Conservation (phyloP, 2,797 vertebrate species). For the Neosalanx taihuensis region DNA sequence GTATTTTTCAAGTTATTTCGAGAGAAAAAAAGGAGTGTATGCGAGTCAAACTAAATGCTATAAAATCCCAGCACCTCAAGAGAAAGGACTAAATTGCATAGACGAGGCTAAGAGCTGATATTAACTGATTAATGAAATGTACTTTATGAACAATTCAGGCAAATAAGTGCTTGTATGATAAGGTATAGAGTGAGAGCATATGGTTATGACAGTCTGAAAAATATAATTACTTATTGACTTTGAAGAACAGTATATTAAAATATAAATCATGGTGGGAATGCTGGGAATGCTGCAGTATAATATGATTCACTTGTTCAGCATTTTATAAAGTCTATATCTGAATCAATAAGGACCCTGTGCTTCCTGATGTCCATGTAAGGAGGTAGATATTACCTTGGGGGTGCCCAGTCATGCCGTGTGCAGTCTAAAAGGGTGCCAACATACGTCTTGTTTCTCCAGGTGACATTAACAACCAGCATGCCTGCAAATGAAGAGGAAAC, state of each 20-base stretch:
- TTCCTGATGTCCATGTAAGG: not conserved
- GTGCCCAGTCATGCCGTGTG: conserved; percentile 97
- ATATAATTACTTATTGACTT: too few species aligned
- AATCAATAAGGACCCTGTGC: not conserved
- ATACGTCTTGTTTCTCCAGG: conserved; percentile 99
- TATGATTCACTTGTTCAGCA: too few species aligned
- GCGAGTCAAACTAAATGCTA: too few species aligned
- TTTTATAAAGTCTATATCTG: not conserved
- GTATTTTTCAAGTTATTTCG: not conserved
- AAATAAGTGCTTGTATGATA: conserved; percentile 37
- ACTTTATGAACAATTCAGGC: conserved; percentile 43
- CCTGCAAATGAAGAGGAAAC: conserved; percentile 68
- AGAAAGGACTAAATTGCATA: conserved; percentile 36
- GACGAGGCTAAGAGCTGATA: conserved; percentile 44
- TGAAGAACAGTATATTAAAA: too few species aligned
- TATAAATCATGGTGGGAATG: too few species aligned
- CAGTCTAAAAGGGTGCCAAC: conserved; percentile 97
- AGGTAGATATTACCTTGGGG: conserved; percentile 83
- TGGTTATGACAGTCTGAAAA: not conserved
- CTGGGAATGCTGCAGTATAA: too few species aligned
- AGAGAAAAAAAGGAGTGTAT: too few species aligned
- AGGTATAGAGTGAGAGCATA: conserved; percentile 4
- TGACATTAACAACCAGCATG: conserved; percentile 99
- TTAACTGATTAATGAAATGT: conserved; percentile 50
- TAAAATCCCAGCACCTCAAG: conserved; percentile 22